These are phyloP conservation scores for Trichomycterus rosablanca DNA, from an alignment of 2,113 vertebrate genomes.

Conservation along the genomic window DNA sequence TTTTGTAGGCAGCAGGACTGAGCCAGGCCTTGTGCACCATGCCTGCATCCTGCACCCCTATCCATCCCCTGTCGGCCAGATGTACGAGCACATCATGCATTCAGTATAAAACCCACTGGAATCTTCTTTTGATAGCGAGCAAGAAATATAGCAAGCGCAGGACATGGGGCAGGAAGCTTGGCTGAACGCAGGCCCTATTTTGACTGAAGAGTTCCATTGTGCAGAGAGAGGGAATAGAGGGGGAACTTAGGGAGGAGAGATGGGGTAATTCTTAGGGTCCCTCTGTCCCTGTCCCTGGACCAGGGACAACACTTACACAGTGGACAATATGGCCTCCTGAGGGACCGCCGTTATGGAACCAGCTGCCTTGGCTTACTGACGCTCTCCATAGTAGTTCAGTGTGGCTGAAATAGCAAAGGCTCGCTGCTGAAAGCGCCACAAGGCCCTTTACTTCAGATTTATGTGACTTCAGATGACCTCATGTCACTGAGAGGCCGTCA, in stretches of 20 bases:
- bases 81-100: constrained; percentile 24
- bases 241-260: constrained; percentile 35
- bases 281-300: constrained; percentile 35
- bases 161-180: constrained; percentile 56
- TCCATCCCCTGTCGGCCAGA: constrained; percentile 19
- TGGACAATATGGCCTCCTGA: constrained; percentile 42
- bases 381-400: constrained; percentile 23
- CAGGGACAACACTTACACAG: constrained; percentile 40
- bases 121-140: constrained; percentile 51
- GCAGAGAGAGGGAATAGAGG: constrained; percentile 41
- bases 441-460: not conserved
- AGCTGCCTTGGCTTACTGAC: constrained; percentile 35
- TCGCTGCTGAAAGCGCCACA: constrained; percentile 4
- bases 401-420: constrained; percentile 29
- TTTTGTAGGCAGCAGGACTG: constrained; percentile 17
- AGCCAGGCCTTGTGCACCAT: constrained; percentile 25
- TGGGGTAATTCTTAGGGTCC: constrained; percentile 38
- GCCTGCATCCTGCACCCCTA: constrained; percentile 8
- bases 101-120: constrained; percentile 45
- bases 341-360: constrained; percentile 39
- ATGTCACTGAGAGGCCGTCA: not conserved
- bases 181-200: constrained; percentile 61
- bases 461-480: not conserved
- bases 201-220: constrained; percentile 64
- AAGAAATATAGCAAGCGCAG: constrained; percentile 50